Conservation (phyloP, 2,113 vertebrate species). For the Ibidorhyncha struthersii region DNA sequence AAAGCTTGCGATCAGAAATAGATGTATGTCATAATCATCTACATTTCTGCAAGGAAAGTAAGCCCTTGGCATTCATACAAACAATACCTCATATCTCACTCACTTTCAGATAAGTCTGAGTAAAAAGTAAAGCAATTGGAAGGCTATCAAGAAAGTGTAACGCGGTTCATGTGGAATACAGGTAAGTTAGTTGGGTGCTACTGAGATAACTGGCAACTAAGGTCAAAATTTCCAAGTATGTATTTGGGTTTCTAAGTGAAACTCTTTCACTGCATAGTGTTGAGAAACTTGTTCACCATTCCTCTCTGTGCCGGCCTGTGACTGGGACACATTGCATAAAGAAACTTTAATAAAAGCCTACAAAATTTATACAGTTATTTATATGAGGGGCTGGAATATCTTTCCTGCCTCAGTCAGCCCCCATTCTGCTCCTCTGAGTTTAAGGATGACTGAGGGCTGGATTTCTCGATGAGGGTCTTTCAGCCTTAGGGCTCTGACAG, state of each 20-base stretch:
- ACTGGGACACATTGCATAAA: neutral
- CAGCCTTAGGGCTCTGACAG: neutral
- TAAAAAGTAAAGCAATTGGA: neutral
- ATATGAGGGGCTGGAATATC: neutral
- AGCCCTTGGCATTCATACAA: neutral
- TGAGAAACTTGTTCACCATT: neutral
- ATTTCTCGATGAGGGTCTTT: neutral
- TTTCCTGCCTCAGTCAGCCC: neutral
- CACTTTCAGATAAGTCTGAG: neutral
- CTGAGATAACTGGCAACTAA: neutral
- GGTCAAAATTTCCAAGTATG: neutral
- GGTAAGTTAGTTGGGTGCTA: neutral
- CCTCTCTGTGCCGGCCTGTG: neutral
- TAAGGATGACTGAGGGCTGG: neutral
- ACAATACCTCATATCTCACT: neutral
- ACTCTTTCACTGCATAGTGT: neutral
- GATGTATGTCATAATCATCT: neutral
- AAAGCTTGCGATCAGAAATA: neutral
- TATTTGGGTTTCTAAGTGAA: neutral
- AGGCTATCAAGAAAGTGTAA: neutral
- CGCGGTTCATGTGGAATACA: accelerated
- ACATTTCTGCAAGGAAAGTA: neutral
- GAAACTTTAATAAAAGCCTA: neutral
- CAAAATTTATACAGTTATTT: neutral
- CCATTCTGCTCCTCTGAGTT: neutral